Conservation (phyloP, 2,113 vertebrate genomes). For the Pseudorasbora parva region DNA sequence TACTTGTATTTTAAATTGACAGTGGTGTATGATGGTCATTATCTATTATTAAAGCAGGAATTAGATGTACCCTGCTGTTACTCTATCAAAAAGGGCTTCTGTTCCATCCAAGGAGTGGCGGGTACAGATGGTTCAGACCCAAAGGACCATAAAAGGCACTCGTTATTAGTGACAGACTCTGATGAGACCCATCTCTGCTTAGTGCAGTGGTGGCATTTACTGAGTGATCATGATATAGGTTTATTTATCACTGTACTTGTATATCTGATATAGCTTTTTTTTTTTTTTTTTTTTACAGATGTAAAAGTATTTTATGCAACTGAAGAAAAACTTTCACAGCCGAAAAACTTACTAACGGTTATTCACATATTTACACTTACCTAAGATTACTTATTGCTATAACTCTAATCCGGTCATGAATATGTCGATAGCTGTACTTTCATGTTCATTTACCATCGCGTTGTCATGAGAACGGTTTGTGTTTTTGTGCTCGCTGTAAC, state of each 20-base stretch:
- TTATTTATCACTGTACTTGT: neutral
- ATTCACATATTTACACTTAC: neutral
- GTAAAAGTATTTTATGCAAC: neutral
- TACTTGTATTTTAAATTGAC: conserved; percentile 2
- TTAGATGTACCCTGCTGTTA: conserved; percentile 11
- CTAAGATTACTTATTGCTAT: too few relatives aligned
- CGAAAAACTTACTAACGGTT: neutral
- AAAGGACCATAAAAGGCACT: conserved; percentile 1
- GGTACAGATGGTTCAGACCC: conserved; percentile 26
- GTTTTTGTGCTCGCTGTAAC: too few relatives aligned
- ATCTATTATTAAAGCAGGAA: conserved; percentile 12
- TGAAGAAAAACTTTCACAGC: neutral
- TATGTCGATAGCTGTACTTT: too few relatives aligned
- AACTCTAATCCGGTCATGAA: too few relatives aligned
- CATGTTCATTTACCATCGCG: too few relatives aligned
- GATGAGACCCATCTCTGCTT: neutral
- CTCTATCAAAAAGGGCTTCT: neutral
- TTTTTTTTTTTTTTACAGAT: neutral
- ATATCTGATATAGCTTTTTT: neutral
- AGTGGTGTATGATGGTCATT: neutral
- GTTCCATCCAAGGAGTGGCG: neutral
- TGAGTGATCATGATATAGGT: neutral
- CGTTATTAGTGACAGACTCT: conserved; percentile 7
- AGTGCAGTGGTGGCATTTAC: neutral
- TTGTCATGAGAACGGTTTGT: too few relatives aligned